Base-by-base conservation (phyloP, 2,797 vertebrate species). In the Urosaurus nigricauda region DNA sequence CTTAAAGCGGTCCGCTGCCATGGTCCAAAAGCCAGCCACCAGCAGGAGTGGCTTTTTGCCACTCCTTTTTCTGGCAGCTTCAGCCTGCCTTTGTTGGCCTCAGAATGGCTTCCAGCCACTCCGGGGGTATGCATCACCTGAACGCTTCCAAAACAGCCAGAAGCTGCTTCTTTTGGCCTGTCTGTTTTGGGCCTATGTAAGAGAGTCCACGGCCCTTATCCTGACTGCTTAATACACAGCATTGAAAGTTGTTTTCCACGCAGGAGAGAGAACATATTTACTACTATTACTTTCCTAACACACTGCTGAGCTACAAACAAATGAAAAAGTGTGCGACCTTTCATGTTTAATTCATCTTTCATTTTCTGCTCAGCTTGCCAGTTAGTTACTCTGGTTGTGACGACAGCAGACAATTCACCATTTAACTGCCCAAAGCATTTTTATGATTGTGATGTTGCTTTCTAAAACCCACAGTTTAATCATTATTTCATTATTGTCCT, bases 361-460 rank as follows among this genome's bases (percentile, higher is more conserved):
- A 63, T n/a, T 84, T 94, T 1, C 21, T 53, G 2, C 17, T 85
- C 79, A 0, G 0, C 74, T 0, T 87, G 74, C 73, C 37, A 86
- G 1, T 87, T 87, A n/a, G 75, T n/a, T 79, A 73, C 58, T 87
- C 91, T 85, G 83, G 29, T 2, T 79, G 65, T 84, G 8, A 47
- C 83, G 84, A 56, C 78, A 90, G 13, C 91, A 89, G 53, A 73
- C 14, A 58, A 29, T 85, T 73, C 73, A 85, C 17, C 11, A 21
- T 4, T 3, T 83, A 51, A 32, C 82, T 13, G 12, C 26, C 35
- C 7, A 29, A 84, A 4, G 17, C 21, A 43, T 85, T 47, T 77
- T 43, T n/a, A 77, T 14, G 2, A 77, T 32, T 14, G 6, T 9
- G 1, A n/a, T 77, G 74, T 17, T 85, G 53, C 7, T 17, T 43